Percentiles rank a stretch among this genome's conserved stretches.
phyloP scores from a whole-genome alignment of 2,113 vertebrate genomes.

The Speoplatyrhinus poulsoni region DNA sequence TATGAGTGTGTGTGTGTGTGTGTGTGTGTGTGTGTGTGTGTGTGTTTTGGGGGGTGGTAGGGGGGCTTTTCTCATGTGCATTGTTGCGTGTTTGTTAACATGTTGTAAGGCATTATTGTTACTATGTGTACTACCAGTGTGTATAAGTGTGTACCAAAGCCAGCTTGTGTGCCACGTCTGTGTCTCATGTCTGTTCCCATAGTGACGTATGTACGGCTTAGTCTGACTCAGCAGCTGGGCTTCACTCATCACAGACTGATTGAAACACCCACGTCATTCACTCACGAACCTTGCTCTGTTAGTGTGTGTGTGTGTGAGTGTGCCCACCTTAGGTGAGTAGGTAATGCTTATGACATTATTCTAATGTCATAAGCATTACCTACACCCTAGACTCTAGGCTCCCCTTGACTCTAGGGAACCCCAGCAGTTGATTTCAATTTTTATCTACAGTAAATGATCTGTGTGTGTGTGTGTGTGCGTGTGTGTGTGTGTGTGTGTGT shows the following conservation, averaged over 20 bases:
- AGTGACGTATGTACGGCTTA: slow-evolving; percentile 14
- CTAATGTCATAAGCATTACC: too few relatives aligned
- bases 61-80: slow-evolving; percentile 8
- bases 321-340: neutral
- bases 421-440: slow-evolving; percentile 6
- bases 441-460: slow-evolving; percentile 27
- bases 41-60: slow-evolving; percentile 30
- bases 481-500: slow-evolving; percentile 34
- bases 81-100: neutral
- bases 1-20: slow-evolving; percentile 16
- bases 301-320: slow-evolving; percentile 1
- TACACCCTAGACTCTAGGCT: neutral
- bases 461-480: slow-evolving; percentile 24
- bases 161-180: neutral
- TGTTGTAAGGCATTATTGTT: neutral
- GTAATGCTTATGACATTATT: slow-evolving; percentile 6
- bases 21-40: neutral
- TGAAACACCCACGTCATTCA: slow-evolving; percentile 26
- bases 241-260: slow-evolving; percentile 29
- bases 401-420: neutral
- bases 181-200: slow-evolving; percentile 14
- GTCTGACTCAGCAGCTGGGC: slow-evolving; percentile 18
- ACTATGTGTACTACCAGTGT: neutral
- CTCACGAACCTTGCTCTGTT: slow-evolving; percentile 27
- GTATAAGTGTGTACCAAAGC: neutral